Evolutionary conservation across 2,888 invertebrate genomes (phyloP), one percentile per base, ranked within the genome.

Genomic region (Cosmia pyralina): DNA sequence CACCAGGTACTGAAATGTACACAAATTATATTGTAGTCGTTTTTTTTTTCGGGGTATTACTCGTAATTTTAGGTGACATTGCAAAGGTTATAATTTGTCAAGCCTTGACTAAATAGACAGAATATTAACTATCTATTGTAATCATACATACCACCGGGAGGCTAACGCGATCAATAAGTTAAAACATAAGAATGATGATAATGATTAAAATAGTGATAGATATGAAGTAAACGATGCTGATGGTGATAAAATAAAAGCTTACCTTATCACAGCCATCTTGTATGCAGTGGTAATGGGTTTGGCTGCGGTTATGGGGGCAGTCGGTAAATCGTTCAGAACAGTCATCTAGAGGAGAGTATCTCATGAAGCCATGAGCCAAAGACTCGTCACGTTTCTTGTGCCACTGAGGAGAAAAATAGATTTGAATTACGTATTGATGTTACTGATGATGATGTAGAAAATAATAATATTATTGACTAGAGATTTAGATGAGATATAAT

Each of bases 321-420:
- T 97, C 97, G 0, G 97, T 97, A 93, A 98, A 99, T 78, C 98
- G 97, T 82, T 98, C 98, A 3, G 98, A 97, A 93, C 99, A 99
- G 94, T 99, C 99, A 92, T 99, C 99, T 81, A 98, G 97, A 0
- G 99, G 99, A 69, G 99, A 99, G 93, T 99, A 99, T 70, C 99
- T 96, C 96, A 99, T 98, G 95, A 99, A 99, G 22, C 99, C 99
- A 90, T 99, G 98, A 84, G 99, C 98, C 52, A 99, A 96, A 10
- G 99, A 99, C 92, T 99, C 99, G 90, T 99, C 99, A 4, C 99
- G 97, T 95, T 99, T 99, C 96, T 99, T 99, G 96, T 99, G 99
- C 99, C 99, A 99, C 96, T 99, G 90, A 73, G 44, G 52, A 80
- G 44, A 62, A 62, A 74, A 60, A 59, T 44, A 6, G 0, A 4